Evolutionary conservation across 2,113 vertebrate species (phyloP), one percentile per base, ranked within the genome.

Genomic region (Leptodactylus fuscus): DNA sequence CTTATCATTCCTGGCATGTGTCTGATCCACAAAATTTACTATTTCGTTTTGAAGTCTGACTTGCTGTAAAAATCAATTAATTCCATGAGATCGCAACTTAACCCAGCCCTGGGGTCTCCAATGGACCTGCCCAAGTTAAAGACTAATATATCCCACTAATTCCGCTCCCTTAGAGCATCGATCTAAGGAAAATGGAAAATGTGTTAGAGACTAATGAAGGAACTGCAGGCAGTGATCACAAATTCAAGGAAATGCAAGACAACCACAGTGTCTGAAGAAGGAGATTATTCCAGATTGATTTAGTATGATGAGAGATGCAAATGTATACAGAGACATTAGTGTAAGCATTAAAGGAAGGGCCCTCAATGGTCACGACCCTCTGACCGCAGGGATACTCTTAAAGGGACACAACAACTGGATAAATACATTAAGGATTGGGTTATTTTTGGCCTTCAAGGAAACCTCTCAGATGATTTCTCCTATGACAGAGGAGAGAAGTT

Each of bases 141-240:
- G 74, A 51, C 46, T 77, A 77, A 53, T 77, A n/a, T 34, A 51
- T 32, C 29, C 48, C 11, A 20, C 74, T 77, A 77, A 77, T 77
- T 51, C 29, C 1, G 16, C 27, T 77, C 74, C 74, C 46, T 49
- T 5, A 11, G 74, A 77, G 74, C 46, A 32, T 51, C 53, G 74
- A 77, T 77, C 74, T 11, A 20, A 48, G 46, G 48, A 29, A 77
- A 77, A 51, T 77, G 74, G 48, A 51, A 34, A 77, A 53, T 32
- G 27, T 53, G 48, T 77, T 53, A 5, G 13, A n/a, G 74, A 8
- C 48, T 77, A 51, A 77, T 77, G 48, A 77, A 77, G 27, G 27
- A 32, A 36, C 27, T 29, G 29, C 46, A 77, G 69, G 34, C 69
- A 71, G 36, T 71, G 18, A 38, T 44, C 22, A 20, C 36, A 44